Evolutionary conservation across 2,888 invertebrate species (phyloP).

Genomic region (Stenodema calcarata): DNA sequence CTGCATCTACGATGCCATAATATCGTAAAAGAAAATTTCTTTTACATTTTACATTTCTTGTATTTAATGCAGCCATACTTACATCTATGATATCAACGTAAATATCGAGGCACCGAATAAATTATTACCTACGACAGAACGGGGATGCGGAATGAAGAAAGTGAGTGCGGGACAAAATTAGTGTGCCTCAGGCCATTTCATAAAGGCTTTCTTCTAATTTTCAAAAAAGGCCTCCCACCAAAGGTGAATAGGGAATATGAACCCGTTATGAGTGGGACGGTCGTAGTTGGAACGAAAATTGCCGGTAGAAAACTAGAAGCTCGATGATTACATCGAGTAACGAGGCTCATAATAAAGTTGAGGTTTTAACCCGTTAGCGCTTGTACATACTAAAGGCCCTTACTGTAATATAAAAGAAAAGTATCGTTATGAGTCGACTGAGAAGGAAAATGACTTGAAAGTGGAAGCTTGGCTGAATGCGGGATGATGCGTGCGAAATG

Average conservation of each 20-base stretch:
- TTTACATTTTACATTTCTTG: too few species aligned
- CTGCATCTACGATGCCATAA: too few species aligned
- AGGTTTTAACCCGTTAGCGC: not conserved
- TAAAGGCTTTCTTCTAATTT: not conserved
- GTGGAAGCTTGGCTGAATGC: not conserved
- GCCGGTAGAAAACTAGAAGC: not conserved
- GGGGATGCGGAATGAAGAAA: not conserved
- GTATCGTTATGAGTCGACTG: not conserved
- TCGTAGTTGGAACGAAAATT: conserved; percentile 14
- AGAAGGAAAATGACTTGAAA: conserved; percentile 1
- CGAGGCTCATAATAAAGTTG: conserved; percentile 13
- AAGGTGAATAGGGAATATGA: not conserved
- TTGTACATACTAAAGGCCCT: not conserved
- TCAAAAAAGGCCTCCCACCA: not conserved
- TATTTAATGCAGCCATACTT: too few species aligned
- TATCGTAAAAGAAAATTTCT: too few species aligned
- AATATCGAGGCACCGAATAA: conserved; percentile 1
- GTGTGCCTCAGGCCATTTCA: not conserved
- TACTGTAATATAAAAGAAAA: not conserved
- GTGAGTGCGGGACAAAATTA: not conserved
- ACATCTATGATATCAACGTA: too few species aligned
- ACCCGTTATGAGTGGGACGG: not conserved
- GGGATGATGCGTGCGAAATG: conserved; percentile 14
- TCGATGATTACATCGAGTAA: conserved; percentile 9
- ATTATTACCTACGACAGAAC: not conserved